phyloP scores from a whole-genome alignment of 2,888 invertebrate genomes.

The Hanleya hanleyi region DNA sequence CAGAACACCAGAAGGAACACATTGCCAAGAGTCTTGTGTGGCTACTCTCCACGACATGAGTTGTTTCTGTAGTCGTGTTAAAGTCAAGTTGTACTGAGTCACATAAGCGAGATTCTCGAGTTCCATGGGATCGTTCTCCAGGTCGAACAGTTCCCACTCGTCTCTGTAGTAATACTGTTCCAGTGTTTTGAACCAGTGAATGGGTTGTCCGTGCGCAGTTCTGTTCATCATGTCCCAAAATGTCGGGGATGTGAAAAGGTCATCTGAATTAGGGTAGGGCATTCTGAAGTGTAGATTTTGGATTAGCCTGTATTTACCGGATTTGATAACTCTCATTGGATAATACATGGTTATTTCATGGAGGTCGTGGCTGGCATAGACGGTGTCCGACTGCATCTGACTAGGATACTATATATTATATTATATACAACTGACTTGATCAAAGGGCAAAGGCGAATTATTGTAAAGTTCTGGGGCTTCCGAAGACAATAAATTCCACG shows the following conservation, averaged over 20 bases:
- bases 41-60: constrained; percentile 83
- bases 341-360: constrained; percentile 97
- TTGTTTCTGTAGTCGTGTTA: constrained; percentile 76
- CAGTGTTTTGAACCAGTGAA: constrained; percentile 88
- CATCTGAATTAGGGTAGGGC: constrained; percentile 94
- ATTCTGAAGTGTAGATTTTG: constrained; percentile 90
- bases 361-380: constrained; percentile 89
- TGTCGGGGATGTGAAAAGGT: constrained; percentile 89
- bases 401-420: too few species aligned
- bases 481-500: too few species aligned
- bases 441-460: too few species aligned
- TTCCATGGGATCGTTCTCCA: constrained; percentile 85
- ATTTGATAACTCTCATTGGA: constrained; percentile 88
- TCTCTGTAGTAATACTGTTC: constrained; percentile 86
- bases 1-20: constrained; percentile 86
- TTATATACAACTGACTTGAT: too few species aligned
- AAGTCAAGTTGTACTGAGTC: constrained; percentile 71
- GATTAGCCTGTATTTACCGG: constrained; percentile 87
- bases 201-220: constrained; percentile 79
- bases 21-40: constrained; percentile 91
- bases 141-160: constrained; percentile 91
- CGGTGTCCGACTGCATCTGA: constrained; percentile 40
- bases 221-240: constrained; percentile 91
- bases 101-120: constrained; percentile 80
- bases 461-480: too few species aligned